phyloP scores from a whole-genome alignment of 2,113 vertebrate genomes.

The Nansenia antarctica region DNA sequence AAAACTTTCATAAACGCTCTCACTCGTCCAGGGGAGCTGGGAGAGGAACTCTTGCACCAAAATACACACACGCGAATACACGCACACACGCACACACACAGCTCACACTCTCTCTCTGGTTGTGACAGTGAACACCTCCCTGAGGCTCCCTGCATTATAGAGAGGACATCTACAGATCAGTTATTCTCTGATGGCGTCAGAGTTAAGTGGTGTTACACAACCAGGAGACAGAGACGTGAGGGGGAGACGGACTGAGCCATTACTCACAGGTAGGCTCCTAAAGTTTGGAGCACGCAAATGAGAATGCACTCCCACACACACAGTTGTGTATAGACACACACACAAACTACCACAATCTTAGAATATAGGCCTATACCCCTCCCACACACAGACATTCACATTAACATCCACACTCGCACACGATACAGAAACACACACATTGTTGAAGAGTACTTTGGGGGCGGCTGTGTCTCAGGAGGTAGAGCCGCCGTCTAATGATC shows the following conservation, averaged over 20 bases:
- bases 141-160: conserved; percentile 62
- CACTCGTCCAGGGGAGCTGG: too few species aligned
- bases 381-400: background rate
- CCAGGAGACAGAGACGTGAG: conserved; percentile 22
- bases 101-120: conserved; percentile 9
- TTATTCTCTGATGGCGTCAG: conserved; percentile 61
- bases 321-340: background rate
- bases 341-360: background rate
- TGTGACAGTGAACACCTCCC: conserved; percentile 38
- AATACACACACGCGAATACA: background rate
- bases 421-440: too few species aligned
- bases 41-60: conserved; percentile 25
- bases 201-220: conserved; percentile 63
- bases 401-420: background rate
- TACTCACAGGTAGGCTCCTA: conserved; percentile 24
- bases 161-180: conserved; percentile 61
- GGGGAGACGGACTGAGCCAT: conserved; percentile 14
- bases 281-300: conserved; percentile 9
- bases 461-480: too few species aligned
- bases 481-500: too few species aligned
- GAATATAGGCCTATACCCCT: background rate
- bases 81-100: background rate
- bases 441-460: too few species aligned
- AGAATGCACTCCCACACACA: background rate
- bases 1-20: too few species aligned